A percentile compares a stretch with the other conserved stretches of the same genome.
phyloP scores from a whole-genome alignment of 2,113 vertebrate genomes.

The Hemicordylus capensis region DNA sequence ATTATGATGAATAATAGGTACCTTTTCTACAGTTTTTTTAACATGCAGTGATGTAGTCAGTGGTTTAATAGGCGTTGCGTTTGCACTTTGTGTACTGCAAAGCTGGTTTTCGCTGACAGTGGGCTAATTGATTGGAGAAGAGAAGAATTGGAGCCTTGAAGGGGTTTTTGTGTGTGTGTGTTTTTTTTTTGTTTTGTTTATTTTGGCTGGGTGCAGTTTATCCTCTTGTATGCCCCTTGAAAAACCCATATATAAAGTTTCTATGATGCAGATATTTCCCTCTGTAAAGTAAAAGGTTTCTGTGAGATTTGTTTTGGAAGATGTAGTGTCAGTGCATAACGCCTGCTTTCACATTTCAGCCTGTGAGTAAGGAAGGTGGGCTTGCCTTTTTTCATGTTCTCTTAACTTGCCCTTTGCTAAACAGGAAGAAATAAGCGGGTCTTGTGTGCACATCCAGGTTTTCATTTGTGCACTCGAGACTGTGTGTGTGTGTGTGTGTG shows the following conservation, averaged over 20 bases:
- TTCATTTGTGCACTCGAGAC: background rate
- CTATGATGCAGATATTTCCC: background rate
- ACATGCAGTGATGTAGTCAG: background rate
- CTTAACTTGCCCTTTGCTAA: background rate
- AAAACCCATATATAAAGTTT: background rate
- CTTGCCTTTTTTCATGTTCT: background rate
- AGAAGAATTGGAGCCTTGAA: background rate
- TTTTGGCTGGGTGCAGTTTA: background rate
- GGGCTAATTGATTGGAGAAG: background rate
- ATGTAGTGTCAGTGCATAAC: background rate
- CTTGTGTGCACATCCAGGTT: background rate
- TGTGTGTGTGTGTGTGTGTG: background rate
- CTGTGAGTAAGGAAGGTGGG: background rate
- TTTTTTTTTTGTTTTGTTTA: too few species aligned
- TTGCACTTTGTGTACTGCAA: background rate
- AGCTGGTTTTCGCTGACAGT: background rate
- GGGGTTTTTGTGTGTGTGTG: background rate
- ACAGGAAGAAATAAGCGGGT: background rate
- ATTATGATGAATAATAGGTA: constrained; percentile 46
- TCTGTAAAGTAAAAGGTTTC: background rate
- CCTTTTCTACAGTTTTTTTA: constrained; percentile 35
- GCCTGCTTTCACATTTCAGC: background rate
- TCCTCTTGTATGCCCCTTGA: background rate
- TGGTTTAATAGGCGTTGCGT: background rate
- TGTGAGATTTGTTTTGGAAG: background rate